Percentiles rank a stretch among this genome's conserved stretches.
Conservation (phyloP, 2,113 vertebrate genomes). For the Epinephelus lanceolatus region DNA sequence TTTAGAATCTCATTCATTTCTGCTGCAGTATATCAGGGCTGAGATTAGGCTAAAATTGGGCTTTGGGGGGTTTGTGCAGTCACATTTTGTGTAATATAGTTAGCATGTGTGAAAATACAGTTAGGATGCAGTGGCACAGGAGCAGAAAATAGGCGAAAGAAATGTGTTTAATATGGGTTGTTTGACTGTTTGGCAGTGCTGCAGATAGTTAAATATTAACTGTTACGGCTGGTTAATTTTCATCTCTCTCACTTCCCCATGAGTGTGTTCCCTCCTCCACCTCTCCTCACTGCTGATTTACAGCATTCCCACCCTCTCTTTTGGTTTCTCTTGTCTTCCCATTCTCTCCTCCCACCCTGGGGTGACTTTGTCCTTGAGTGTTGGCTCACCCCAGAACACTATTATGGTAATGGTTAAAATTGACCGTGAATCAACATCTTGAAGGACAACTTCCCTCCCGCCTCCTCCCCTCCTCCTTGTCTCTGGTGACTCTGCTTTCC, state of each 20-base stretch:
- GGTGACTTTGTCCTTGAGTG: constrained; percentile 38
- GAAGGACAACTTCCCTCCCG: constrained; percentile 36
- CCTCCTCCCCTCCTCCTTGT: constrained; percentile 32
- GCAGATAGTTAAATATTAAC: constrained; percentile 37
- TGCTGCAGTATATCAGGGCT: constrained; percentile 12
- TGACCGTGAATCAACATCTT: constrained; percentile 34
- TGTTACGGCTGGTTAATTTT: constrained; percentile 26
- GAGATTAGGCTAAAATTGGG: constrained; percentile 8
- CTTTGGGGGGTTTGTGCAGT: not conserved
- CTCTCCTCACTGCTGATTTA: constrained; percentile 24
- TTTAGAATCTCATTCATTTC: constrained; percentile 4
- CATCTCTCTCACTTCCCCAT: constrained; percentile 17
- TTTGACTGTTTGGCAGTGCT: not conserved
- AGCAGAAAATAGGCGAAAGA: not conserved
- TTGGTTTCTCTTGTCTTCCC: not conserved
- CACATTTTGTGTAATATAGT: constrained; percentile 7
- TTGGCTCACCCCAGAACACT: constrained; percentile 25
- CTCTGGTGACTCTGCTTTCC: constrained; percentile 59
- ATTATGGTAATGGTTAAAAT: constrained; percentile 27
- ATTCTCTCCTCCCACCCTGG: constrained; percentile 6
- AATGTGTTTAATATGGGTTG: not conserved
- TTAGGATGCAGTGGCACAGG: not conserved
- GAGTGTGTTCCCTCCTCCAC: not conserved
- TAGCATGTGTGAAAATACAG: not conserved
- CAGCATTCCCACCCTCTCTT: not conserved